These are phyloP conservation scores for Percopsis transmontana DNA, from an alignment of 2,113 vertebrate genomes.

Conservation along the genomic window DNA sequence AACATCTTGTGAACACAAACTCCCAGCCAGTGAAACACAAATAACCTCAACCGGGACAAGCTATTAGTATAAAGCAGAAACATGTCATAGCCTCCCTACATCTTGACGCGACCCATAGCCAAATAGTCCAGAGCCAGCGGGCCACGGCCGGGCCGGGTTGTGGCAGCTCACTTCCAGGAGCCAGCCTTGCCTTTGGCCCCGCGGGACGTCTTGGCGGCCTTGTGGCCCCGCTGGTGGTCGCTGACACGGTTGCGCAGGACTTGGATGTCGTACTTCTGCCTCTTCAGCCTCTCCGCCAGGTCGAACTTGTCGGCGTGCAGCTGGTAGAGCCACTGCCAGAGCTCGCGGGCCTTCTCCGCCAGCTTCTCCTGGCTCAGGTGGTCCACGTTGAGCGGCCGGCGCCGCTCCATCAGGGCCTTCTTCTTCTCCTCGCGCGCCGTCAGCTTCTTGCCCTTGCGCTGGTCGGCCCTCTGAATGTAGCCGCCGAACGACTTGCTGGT, in stretches of 20 bases:
- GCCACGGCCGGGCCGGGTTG: background rate
- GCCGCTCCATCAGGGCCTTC: slow-evolving; percentile 76
- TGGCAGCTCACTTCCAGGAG: slow-evolving; percentile 69
- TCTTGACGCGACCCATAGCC: background rate
- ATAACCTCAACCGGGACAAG: background rate
- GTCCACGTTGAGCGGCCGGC: slow-evolving; percentile 80
- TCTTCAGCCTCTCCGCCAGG: slow-evolving; percentile 90
- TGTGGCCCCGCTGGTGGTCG: slow-evolving; percentile 92
- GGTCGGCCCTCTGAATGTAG: slow-evolving; percentile 79
- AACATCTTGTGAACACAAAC: background rate
- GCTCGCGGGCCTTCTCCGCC: slow-evolving; percentile 88
- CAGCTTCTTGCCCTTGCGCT: slow-evolving; percentile 80
- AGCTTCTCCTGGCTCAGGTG: slow-evolving; percentile 81
- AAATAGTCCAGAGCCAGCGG: slow-evolving; percentile 31
- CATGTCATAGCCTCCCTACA: background rate
- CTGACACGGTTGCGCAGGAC: slow-evolving; percentile 92
- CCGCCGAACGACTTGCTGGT: slow-evolving; percentile 85
- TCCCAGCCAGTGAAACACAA: background rate
- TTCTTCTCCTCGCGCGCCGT: slow-evolving; percentile 83
- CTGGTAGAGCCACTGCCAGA: slow-evolving; percentile 87
- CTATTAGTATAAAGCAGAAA: background rate
- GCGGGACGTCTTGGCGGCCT: slow-evolving; percentile 72
- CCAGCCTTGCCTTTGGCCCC: slow-evolving; percentile 73
- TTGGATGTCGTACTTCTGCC: slow-evolving; percentile 94
- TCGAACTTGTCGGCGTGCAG: slow-evolving; percentile 94